Evolutionary conservation across 2,113 vertebrate species (phyloP), one percentile per base, ranked within the genome.

Genomic region (Forbesichthys papilliferus): DNA sequence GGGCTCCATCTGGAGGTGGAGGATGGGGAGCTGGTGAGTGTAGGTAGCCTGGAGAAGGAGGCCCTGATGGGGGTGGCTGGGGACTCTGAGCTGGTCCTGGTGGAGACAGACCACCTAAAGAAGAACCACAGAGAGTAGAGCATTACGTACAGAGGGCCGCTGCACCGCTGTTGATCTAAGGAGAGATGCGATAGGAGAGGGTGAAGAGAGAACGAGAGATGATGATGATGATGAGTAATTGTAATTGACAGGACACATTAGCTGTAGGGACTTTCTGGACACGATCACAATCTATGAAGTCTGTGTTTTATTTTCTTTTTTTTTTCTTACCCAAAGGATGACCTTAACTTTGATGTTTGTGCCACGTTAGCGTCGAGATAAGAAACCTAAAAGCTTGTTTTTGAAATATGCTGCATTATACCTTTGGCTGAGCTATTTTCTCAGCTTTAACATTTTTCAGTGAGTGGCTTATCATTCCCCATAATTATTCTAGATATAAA

Each of bases 1-100:
- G 87, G 62, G 0, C 48, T 79, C 48, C 81, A 86, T 0, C 73
- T 80, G 80, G 87, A 91, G 85, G 89, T 90, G 65, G 96, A 95
- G 71, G 93, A 92, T 58, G 88, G 89, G 0, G 94, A 98, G 84
- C 93, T 97, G 88, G 89, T 97, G 87, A 92, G 86, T 2, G 93
- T 94, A 60, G 95, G 95, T 88, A 94, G 93, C 89, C 95, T 95
- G 0, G 96, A 96, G 54, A 82, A 93, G 92, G 93, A 93, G 69
- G 87, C 89, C 0, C 91, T 96, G 82, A 90, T 98, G 91, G 93
- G 95, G 89, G 95, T 95, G 88, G 95, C 93, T 0, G 95, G 96
- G 84, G 95, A 96, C 87, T 91, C 92, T 0, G 94, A 95, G 1
- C 92, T 95, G 14, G 94, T 96, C 64, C 87, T 92, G 71, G 93